phyloP scores from a whole-genome alignment of 1,140 invertebrate species.

The Rhopalosiphum padi region DNA sequence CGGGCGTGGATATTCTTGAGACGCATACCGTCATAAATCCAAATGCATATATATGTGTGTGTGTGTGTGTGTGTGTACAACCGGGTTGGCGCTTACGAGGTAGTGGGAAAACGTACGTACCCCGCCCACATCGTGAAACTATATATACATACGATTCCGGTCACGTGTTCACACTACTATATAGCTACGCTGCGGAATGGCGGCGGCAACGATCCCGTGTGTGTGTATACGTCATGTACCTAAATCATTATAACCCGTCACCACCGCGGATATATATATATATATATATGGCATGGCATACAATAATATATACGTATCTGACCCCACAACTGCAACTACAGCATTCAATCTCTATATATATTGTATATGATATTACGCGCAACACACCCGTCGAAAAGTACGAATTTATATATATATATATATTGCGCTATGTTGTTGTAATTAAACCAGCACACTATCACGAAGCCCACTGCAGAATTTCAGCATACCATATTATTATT shows the following conservation, averaged over 20 bases:
- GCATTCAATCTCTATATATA: not conserved
- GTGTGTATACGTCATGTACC: not conserved
- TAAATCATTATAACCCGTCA: constrained; percentile 39
- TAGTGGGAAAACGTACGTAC: not conserved
- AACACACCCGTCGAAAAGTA: no score
- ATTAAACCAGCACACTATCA: not conserved
- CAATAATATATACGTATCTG: not conserved
- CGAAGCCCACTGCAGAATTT: not conserved
- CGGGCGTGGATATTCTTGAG: constrained; percentile 8
- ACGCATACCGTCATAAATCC: constrained; percentile 42
- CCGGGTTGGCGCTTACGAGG: not conserved
- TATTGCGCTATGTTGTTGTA: not conserved
- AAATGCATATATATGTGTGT: not conserved
- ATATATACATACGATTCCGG: constrained; percentile 18
- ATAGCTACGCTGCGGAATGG: not conserved
- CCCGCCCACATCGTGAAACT: not conserved
- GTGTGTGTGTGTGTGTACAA: not conserved
- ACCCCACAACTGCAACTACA: not conserved
- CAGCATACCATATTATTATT: no score
- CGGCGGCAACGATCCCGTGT: not conserved
- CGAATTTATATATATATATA: no score
- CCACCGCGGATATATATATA: not conserved
- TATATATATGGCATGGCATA: no score
- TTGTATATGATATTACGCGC: not conserved
- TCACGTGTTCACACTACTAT: constrained; percentile 25